Conservation (phyloP, 2,888 invertebrate genomes). For the Philereme vetulata region DNA sequence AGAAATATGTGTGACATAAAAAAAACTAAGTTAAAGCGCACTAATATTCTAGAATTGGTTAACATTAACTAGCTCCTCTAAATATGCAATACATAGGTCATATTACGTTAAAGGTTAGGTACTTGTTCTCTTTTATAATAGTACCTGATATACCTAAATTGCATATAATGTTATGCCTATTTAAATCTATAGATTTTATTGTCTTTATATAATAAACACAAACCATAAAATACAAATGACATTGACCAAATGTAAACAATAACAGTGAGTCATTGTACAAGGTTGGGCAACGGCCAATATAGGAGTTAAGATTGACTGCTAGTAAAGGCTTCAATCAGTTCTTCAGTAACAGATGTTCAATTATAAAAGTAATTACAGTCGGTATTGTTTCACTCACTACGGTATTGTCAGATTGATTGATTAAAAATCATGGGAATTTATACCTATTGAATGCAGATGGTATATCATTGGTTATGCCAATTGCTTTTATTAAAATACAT, state of each 20-base stretch:
- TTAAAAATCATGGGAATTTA: neutral
- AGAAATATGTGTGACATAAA: no score
- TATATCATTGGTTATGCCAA: neutral
- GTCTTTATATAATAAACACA: neutral
- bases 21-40: no score
- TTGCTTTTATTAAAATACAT: neutral
- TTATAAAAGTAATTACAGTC: neutral
- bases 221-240: conserved; percentile 11
- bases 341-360: conserved; percentile 15
- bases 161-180: no score
- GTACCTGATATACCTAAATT: no score
- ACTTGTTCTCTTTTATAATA: no score
- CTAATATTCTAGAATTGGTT: no score
- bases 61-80: no score
- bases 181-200: neutral
- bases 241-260: conserved; percentile 18
- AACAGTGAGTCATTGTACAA: conserved; percentile 42
- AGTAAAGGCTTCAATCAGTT: conserved; percentile 9
- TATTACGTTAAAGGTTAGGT: no score
- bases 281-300: conserved; percentile 42
- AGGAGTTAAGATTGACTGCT: conserved; percentile 33
- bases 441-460: neutral
- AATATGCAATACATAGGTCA: no score
- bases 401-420: conserved; percentile 1
- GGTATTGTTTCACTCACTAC: neutral